A percentile compares a stretch with the other conserved stretches of the same genome.
phyloP scores from a whole-genome alignment of 2,113 vertebrate species.

The Heteronetta atricapilla region DNA sequence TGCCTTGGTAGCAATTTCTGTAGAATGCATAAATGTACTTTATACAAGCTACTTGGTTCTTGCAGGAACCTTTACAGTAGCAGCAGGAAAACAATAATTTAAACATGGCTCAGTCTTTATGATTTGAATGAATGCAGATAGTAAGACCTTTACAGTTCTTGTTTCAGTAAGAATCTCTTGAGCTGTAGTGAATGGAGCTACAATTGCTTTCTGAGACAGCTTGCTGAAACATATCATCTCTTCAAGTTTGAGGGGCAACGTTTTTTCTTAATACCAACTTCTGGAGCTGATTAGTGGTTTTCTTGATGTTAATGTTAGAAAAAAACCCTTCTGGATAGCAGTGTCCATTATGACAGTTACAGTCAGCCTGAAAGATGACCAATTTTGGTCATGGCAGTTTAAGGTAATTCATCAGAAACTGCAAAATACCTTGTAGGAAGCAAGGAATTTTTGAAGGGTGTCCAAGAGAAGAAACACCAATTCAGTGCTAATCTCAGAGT shows the following conservation, averaged over 20 bases:
- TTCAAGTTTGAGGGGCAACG: background rate
- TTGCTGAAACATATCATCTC: background rate
- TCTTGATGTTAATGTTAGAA: background rate
- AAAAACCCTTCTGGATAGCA: background rate
- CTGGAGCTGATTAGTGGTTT: background rate
- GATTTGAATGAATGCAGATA: background rate
- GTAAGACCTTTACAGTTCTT: background rate
- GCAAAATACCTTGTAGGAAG: background rate
- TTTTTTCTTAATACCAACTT: background rate
- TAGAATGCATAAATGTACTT: background rate
- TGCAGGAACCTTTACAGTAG: background rate
- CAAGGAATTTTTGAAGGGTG: background rate
- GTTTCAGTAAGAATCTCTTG: background rate
- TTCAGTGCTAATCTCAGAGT: background rate
- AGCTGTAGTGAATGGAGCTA: background rate
- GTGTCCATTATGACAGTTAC: background rate
- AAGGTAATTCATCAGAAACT: background rate
- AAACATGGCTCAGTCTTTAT: background rate
- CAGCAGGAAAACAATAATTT: background rate
- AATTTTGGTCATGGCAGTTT: background rate
- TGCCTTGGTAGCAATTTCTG: background rate
- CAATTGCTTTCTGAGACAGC: background rate
- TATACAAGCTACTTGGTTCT: background rate
- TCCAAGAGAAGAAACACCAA: conserved; percentile 7
- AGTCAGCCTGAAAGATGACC: background rate